Evolutionary conservation across 1,140 invertebrate genomes (phyloP), one percentile per base, ranked within the genome.

Genomic region (Parapsyche elsis): DNA sequence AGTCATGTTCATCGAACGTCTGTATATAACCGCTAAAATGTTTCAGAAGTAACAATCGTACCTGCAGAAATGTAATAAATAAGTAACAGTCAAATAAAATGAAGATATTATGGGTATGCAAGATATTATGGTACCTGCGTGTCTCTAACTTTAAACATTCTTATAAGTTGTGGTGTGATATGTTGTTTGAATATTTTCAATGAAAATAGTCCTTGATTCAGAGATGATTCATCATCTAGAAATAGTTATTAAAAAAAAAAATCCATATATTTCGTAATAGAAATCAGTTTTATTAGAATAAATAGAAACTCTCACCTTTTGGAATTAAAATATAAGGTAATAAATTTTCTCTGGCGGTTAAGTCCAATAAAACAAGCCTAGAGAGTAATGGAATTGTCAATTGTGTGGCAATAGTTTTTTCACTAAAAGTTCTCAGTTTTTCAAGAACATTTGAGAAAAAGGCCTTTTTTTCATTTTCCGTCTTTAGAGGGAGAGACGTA

Each of bases 331-430:
- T 89, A 86, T 90, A 91, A 57, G 95, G 95, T 75, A 96, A 88
- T 5, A 97, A 89, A 87, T 92, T 90, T 71, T 90, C 88, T 86
- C 94, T 92, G 12, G 96, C 96, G 59, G 93, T 93, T 81, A 90
- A 86, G 88, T 97, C 94, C 26, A 97, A 87, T 46, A 97, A 88
- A 26, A 96, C 95, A 88, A 97, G 92, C 84, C 95, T 91, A 0
- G 95, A 95, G 10, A 97, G 87, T 38, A 97, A 86, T 64, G 94
- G 88, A 57, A 91, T 91, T 64, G 93, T 92, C 38, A 97, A 87
- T 86, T 95, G 93, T 76, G 92, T 92, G 0, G 94, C 95, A 14
- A 97, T 92, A 38, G 94, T 90, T 86, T 92, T 90, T 85, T 96
- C 94, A 79, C 94, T 91, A 85, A 95, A 94, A 81, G 86, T 88